These are phyloP conservation scores for Dendrolimus houi DNA, from an alignment of 2,888 invertebrate species.

Conservation along the genomic window DNA sequence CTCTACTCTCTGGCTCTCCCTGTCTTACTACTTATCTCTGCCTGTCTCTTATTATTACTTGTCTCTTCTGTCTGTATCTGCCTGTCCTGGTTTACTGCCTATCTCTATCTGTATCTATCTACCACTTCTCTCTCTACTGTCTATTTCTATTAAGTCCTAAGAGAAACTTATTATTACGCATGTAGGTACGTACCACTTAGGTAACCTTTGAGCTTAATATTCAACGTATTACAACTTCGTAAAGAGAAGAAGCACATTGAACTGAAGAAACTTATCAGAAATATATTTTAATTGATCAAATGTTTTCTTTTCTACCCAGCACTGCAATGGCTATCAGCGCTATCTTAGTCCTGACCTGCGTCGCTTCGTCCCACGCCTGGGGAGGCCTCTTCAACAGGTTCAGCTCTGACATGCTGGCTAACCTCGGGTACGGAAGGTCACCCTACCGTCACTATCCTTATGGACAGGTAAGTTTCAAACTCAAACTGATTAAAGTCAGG, in stretches of 20 bases:
- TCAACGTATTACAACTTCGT: no score
- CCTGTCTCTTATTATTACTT: neutral
- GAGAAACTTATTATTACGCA: no score
- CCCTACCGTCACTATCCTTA: conserved; percentile 61
- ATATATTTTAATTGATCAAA: no score
- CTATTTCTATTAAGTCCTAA: no score
- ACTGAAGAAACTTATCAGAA: no score
- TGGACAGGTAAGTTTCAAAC: conserved; percentile 43
- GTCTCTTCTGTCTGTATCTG: neutral
- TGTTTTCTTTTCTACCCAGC: conserved; percentile 18
- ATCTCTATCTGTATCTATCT: neutral
- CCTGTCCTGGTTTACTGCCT: neutral
- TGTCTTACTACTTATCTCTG: neutral
- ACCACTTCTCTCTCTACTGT: neutral
- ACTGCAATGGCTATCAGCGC: conserved; percentile 47
- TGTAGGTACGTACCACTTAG: no score
- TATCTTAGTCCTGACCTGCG: conserved; percentile 43
- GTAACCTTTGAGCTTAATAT: no score
- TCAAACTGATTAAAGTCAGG: no score
- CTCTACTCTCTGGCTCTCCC: neutral
- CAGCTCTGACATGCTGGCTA: conserved; percentile 89
- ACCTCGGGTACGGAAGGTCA: conserved; percentile 83
- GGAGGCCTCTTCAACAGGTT: conserved; percentile 91
- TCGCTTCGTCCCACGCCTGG: conserved; percentile 78
- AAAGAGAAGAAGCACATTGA: no score